Base-by-base conservation (phyloP, 2,113 vertebrate species). In the Cebus imitator region DNA sequence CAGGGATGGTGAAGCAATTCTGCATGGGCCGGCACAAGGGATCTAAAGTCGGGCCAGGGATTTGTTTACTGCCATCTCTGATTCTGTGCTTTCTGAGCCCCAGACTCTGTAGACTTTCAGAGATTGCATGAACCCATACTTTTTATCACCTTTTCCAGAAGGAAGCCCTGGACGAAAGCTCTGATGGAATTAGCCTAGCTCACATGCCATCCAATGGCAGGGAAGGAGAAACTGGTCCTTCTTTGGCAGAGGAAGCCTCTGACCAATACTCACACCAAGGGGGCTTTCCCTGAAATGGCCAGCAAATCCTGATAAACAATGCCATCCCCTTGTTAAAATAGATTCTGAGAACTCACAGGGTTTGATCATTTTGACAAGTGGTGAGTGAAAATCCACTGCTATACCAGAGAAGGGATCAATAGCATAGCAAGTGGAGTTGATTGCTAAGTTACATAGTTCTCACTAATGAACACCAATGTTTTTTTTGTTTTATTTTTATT, bases 41-140 rank as follows among this genome's bases (percentile, higher is more conserved):
- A 2, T 13, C 32, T 80, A 40, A 50, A 61, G 32, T 58, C 6
- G 0, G 68, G 72, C 52, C 52, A 45, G 12, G 30, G 37, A 58
- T 52, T 40, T 2, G 4, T 23, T 13, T 40, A 8, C 25, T 50
- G 45, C 27, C 37, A 12, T 43, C 2, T 20, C 6, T 73, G 37
- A 18, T 17, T 52, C 4, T 20, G 21, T 13, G 25, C 35, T 11
- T 6, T 48, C 50, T 32, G 11, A 37, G 7, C 40, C 23, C 37
- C 2, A 6, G 50, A 1, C 2, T 35, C 21, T 0, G 2, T 10
- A 1, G 48, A 55, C 21, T 43, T 50, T 87, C 73, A 45, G 43
- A 37, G 73, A 68, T 55, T 64, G 23, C 23, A 23, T 0, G 40
- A 76, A 37, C 32, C 18, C 10, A 30, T 1, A 25, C n/a, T 35